Evolutionary conservation across 2,888 invertebrate species (phyloP), one percentile per base, ranked within the genome.

Genomic region (Mechanitis messenoides): DNA sequence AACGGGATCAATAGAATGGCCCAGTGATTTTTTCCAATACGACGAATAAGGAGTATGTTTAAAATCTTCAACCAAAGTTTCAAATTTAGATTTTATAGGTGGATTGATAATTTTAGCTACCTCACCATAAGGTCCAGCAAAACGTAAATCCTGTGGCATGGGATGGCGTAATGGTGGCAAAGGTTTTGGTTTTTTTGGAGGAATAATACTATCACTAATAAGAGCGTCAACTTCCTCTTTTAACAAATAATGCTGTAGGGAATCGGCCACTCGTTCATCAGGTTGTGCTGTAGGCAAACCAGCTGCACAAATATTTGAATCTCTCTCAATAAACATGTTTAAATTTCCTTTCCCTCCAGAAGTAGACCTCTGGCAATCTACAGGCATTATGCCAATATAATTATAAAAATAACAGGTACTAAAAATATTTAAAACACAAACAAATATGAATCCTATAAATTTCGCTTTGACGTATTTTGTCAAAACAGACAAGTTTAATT

Each of bases 331-430:
- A 58, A 83, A 87, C 78, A 76, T 83, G 0, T 84, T 86, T 12
- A 66, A 45, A 61, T 88, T 87, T 3, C 88, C 89, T 63, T 88
- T 89, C 0, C 89, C 89, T 33, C 87, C 87, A 0, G 80, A 76
- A 9, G 83, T 83, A 28, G 74, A 75, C 63, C 71, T 75, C 61
- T 79, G 75, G 65, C 84, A 85, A 66, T 82, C 78, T 55, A 80
- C 74, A 53, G 84, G 82, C 86, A 66, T 66, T 35, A 20, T 54
- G 53, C 54, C 28, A 55, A 81, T 83, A 42, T 60, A 71, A 3
- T 11, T 47, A 61, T 54, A 33, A 60, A 38, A 53, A 31, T 6
- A 61, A 31, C 31, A 31, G 7, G 7, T 31, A 9, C 9, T 50
- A 42, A 50, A 50, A 50, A 11, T 50, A 50, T 31, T n/a, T n/a